These are phyloP conservation scores for Itoplectis maculator DNA, from an alignment of 2,888 invertebrate species.

Conservation along the genomic window DNA sequence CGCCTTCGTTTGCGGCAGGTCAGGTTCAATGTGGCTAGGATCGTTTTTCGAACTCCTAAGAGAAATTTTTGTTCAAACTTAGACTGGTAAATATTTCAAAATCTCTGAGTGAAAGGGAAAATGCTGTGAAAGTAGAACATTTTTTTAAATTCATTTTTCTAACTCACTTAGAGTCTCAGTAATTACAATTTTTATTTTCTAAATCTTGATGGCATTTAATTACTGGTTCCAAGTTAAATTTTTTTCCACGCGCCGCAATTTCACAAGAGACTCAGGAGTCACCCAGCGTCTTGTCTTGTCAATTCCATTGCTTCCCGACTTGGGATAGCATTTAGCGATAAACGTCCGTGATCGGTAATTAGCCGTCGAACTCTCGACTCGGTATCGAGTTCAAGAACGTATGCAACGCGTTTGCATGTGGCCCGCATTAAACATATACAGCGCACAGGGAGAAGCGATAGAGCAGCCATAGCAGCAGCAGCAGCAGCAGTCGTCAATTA, in stretches of 20 bases:
- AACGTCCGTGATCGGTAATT: conserved; percentile 59
- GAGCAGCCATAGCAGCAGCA: conserved; percentile 7
- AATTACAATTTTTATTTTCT: too few relatives aligned
- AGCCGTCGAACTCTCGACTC: conserved; percentile 44
- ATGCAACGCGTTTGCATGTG: neutral
- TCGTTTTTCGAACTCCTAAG: too few relatives aligned
- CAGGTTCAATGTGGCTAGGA: too few relatives aligned
- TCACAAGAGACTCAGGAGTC: neutral
- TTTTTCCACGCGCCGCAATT: neutral
- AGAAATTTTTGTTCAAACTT: too few relatives aligned
- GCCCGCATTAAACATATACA: neutral
- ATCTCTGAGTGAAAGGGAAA: too few relatives aligned
- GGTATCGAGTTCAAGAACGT: conserved; percentile 64
- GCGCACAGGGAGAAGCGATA: neutral
- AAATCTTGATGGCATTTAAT: too few relatives aligned
- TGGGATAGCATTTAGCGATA: conserved; percentile 58
- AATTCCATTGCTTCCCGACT: conserved; percentile 27
- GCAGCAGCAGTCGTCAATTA: conserved; percentile 46
- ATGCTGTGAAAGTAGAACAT: too few relatives aligned
- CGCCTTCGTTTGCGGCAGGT: too few relatives aligned
- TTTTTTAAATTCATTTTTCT: too few relatives aligned
- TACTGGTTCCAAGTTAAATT: neutral
- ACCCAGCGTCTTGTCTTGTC: conserved; percentile 1
- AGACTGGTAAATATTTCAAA: too few relatives aligned
- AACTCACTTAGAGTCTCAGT: too few relatives aligned